Evolutionary conservation across 2,113 vertebrate species (phyloP).

Genomic region (Microtus ochrogaster): DNA sequence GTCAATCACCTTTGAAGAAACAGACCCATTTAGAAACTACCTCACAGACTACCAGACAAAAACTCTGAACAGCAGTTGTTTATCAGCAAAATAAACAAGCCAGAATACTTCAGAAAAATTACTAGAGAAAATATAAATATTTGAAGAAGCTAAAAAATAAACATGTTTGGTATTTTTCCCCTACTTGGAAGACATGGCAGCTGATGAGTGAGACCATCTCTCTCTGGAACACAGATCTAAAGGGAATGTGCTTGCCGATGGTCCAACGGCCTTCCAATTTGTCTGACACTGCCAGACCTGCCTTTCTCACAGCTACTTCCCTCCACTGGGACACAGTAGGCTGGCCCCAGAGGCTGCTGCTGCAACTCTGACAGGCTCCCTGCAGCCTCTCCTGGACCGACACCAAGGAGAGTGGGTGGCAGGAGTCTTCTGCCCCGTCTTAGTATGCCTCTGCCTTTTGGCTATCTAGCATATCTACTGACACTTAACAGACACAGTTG

Average conservation of each 20-base stretch:
- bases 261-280: not conserved
- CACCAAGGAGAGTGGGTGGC: not conserved
- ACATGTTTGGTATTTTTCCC: slow-evolving; percentile 66
- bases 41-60: slow-evolving; percentile 57
- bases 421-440: not conserved
- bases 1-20: slow-evolving; percentile 53
- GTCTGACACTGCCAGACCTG: slow-evolving; percentile 35
- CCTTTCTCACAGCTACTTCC: slow-evolving; percentile 28
- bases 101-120: slow-evolving; percentile 75
- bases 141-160: slow-evolving; percentile 74
- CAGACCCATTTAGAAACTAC: slow-evolving; percentile 39
- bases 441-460: not conserved
- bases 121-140: slow-evolving; percentile 75
- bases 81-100: slow-evolving; percentile 63
- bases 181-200: slow-evolving; percentile 69
- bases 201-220: slow-evolving; percentile 48
- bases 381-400: not conserved
- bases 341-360: not conserved
- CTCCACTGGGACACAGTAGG: not conserved
- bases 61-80: slow-evolving; percentile 55
- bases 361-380: slow-evolving; percentile 37
- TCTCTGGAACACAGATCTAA: slow-evolving; percentile 41
- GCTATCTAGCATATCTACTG: slow-evolving; percentile 32
- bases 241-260: slow-evolving; percentile 13
- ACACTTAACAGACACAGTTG: slow-evolving; percentile 40